Evolutionary conservation across 2,113 vertebrate genomes (phyloP), one percentile per base, ranked within the genome.

Genomic region (Dasyurus viverrinus): DNA sequence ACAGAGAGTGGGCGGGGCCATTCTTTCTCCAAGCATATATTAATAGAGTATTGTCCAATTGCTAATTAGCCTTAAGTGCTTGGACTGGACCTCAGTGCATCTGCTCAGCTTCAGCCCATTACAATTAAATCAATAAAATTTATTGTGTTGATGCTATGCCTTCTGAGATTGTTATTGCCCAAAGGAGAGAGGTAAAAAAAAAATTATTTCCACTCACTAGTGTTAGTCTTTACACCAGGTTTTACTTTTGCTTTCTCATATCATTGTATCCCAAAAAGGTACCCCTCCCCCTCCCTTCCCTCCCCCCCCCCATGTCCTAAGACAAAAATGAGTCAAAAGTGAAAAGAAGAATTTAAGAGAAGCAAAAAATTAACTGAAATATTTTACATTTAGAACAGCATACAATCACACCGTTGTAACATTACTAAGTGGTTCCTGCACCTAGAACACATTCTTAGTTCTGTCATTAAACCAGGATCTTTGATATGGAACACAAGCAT

Each of bases 401-500:
- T n/a, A 27, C 25, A 52, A 27, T 53, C 48, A 90, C 27, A 60
- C 57, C 10, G 3, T 22, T 12, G 11, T 30, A 60, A 60, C 57
- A 60, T 60, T 60, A 12, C 27, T 53, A 60, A 30, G 50, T 76
- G 25, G 36, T 47, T 96, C 68, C 89, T 36, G 60, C 2, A 90
- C 30, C 2, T 89, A 8, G 24, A 57, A 53, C 27, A 25, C n/a
- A 11, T 42, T 90, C 22, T 48, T 89, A 84, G n/a, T 42, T 92
- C 92, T 54, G 10, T 95, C 57, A 53, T 30, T 22, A 42, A 92
- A 1, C 48, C 91, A 91, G 53, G 24, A 60, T 90, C 24, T 76
- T 9, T 47, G 53, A 93, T 92, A 93, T 90, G 24, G 24, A n/a
- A 19, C 54, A 84, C 90, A 91, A 84, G 53, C n/a, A 89, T 93